These are phyloP conservation scores for Endotricha flammealis DNA, from an alignment of 2,888 invertebrate species.

Conservation along the genomic window DNA sequence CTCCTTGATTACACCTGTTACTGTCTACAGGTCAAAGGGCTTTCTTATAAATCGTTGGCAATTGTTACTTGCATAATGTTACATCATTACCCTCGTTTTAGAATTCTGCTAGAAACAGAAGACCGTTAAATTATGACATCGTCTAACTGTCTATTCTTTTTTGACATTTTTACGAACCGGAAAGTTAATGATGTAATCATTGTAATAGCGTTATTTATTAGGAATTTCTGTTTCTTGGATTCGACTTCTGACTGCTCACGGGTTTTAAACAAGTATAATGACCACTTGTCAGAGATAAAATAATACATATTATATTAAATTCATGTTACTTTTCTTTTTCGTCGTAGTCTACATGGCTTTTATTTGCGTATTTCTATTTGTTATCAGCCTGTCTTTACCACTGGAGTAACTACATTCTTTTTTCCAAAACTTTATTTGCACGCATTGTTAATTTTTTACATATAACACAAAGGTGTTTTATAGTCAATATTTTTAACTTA, in stretches of 20 bases:
- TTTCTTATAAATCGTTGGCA: slow-evolving; percentile 7
- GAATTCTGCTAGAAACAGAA: neutral
- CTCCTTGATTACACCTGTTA: slow-evolving; percentile 19
- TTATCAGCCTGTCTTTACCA: no score
- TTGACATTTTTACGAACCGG: slow-evolving; percentile 28
- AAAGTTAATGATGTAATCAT: slow-evolving; percentile 30
- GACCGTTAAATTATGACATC: neutral
- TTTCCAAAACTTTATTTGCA: no score
- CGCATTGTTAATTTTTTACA: no score
- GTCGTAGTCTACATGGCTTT: neutral
- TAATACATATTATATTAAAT: no score
- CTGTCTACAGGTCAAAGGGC: slow-evolving; percentile 25
- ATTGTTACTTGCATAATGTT: slow-evolving; percentile 1
- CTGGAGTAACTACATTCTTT: no score
- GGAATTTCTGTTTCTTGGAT: slow-evolving; percentile 43
- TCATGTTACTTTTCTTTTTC: no score
- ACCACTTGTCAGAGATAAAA: no score
- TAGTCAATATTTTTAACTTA: slow-evolving; percentile 24
- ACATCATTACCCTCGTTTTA: neutral
- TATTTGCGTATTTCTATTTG: neutral
- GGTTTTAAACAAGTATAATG: no score
- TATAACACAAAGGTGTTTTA: no score
- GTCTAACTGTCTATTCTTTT: slow-evolving; percentile 11
- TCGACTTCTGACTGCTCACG: slow-evolving; percentile 21
- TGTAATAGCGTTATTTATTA: slow-evolving; percentile 26